Conservation (phyloP, 2,113 vertebrate genomes). For the Abramis brama region DNA sequence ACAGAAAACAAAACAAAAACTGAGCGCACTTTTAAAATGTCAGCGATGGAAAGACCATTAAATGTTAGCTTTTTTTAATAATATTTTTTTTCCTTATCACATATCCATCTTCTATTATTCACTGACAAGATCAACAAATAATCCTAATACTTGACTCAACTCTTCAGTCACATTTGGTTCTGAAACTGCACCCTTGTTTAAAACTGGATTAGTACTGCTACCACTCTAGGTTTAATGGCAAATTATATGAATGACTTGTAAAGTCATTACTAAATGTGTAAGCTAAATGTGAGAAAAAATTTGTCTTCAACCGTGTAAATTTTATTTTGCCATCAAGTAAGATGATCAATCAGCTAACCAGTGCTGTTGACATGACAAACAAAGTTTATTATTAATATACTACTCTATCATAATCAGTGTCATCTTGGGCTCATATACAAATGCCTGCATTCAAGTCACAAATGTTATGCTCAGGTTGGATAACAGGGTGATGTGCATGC, state of each 20-base stretch:
- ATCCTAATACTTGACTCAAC: too few species aligned
- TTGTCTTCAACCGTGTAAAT: background rate
- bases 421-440: background rate
- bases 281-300: background rate
- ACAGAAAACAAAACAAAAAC: background rate
- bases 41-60: background rate
- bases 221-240: background rate
- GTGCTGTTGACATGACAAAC: background rate
- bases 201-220: background rate
- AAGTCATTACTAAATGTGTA: background rate
- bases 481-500: background rate
- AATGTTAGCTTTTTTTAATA: too few species aligned
- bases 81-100: too few species aligned
- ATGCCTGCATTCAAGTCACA: background rate
- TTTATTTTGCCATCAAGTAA: background rate
- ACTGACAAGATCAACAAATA: background rate
- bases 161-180: too few species aligned
- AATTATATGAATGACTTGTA: background rate
- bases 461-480: background rate
- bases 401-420: background rate
- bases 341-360: background rate
- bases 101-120: too few species aligned
- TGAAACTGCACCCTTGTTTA: background rate
- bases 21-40: background rate
- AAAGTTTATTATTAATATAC: background rate